These are phyloP conservation scores for Xyliphius kryptos DNA, from an alignment of 2,113 vertebrate genomes.

Conservation along the genomic window DNA sequence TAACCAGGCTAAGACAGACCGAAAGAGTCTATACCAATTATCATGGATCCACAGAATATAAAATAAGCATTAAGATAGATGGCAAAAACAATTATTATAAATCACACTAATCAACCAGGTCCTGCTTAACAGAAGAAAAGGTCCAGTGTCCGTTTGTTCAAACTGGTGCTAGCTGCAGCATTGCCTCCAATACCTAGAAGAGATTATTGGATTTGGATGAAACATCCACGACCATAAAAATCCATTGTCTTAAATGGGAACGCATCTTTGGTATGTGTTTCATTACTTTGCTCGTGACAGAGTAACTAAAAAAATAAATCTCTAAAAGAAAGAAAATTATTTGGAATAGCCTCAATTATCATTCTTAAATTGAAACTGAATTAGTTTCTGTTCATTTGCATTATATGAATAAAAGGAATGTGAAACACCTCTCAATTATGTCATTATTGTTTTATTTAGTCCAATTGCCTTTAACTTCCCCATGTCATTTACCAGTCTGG, in stretches of 20 bases:
- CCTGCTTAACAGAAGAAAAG: neutral
- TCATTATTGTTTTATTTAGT: no score
- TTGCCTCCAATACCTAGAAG: neutral
- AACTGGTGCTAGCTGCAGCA: neutral
- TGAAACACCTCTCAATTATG: no score
- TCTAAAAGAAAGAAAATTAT: no score
- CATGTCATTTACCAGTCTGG: no score
- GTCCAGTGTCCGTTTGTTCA: constrained; percentile 48
- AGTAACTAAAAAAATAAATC: no score
- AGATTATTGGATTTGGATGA: neutral
- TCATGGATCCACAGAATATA: neutral
- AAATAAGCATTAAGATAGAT: constrained; percentile 13
- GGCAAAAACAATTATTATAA: constrained; percentile 14
- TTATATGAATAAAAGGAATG: no score
- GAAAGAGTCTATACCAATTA: neutral
- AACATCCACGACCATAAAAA: neutral
- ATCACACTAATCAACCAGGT: constrained; percentile 6
- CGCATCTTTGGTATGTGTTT: neutral
- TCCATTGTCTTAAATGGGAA: neutral
- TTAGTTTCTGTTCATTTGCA: no score
- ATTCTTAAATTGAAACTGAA: no score
- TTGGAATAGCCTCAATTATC: no score
- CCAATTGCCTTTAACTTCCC: no score
- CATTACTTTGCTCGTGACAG: no score
- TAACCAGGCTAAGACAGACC: neutral